These are phyloP conservation scores for Tenthredo distinguenda DNA, from an alignment of 2,888 invertebrate species.

Conservation along the genomic window DNA sequence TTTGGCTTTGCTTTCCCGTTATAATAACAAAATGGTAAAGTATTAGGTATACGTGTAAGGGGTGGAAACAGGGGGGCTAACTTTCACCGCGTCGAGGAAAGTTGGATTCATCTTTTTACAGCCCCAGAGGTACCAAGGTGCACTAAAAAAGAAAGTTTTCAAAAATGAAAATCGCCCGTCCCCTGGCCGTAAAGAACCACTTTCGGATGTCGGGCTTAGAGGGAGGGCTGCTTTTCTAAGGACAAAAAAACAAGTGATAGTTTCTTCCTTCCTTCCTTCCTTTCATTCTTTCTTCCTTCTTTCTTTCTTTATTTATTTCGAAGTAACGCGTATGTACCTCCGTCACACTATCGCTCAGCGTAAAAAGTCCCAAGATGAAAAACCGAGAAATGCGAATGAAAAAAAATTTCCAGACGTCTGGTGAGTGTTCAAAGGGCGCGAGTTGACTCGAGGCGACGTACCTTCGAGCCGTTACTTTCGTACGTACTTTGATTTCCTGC, in stretches of 20 bases:
- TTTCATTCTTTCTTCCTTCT: not conserved
- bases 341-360: not conserved
- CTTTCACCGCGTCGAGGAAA: slow-evolving; percentile 40
- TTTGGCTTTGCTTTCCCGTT: not conserved
- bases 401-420: slow-evolving; percentile 47
- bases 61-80: slow-evolving; percentile 4
- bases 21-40: slow-evolving; percentile 29
- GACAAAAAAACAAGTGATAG: slow-evolving; percentile 23
- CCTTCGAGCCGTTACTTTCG: not conserved
- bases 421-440: slow-evolving; percentile 29
- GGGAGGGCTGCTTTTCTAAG: slow-evolving; percentile 19
- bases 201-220: slow-evolving; percentile 30
- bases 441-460: slow-evolving; percentile 24
- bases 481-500: slow-evolving; percentile 33
- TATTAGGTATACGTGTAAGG: slow-evolving; percentile 35
- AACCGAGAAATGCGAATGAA: slow-evolving; percentile 28
- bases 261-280: not conserved
- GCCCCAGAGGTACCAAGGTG: slow-evolving; percentile 41
- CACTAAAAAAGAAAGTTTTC: slow-evolving; percentile 50
- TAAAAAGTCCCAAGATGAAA: not conserved
- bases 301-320: not conserved
- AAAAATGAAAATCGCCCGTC: slow-evolving; percentile 45
- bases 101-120: slow-evolving; percentile 49
- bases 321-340: not conserved
- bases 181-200: slow-evolving; percentile 37